Base-by-base conservation (phyloP, 2,797 vertebrate species). In the Squalus acanthias region DNA sequence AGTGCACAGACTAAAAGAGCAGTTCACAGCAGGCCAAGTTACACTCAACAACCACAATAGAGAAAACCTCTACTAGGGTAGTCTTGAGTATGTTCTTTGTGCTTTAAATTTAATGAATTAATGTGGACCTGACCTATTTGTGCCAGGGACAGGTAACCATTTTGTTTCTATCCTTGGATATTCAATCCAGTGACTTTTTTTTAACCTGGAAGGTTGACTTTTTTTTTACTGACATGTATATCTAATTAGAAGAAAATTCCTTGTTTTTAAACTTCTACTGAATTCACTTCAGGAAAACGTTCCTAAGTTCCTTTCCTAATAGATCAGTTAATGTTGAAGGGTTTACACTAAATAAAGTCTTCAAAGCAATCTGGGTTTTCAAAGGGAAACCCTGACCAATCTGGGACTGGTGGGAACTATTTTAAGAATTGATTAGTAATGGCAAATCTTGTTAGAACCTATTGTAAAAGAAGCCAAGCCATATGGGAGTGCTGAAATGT, bases 371-470 rank as follows among this genome's bases (percentile, higher is more conserved):
- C 12, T 53, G 70, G 13, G 65, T 93, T 95, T 95, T 76, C 94
- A 95, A 95, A 95, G 70, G 15, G 70, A 60, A 95, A 72, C 94
- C 94, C 70, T 95, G 46, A 74, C 70, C 94, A 95, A 95, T 95
- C 94, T 97, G 85, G 96, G 96, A 96, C 46, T 96, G 96, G 97
- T 97, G 97, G 98, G 97, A 98, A 98, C 94, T 95, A 95, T 76
- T 95, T 95, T 74, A 95, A 98, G 97, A 97, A 97, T 97, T 97
- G 97, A 98, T 98, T 97, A 97, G 97, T 97, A 97, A 97, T 98
- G 97, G 97, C 97, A 98, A 97, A 97, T 98, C 98, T 97, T 97
- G 97, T 97, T 98, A 97, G 97, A 97, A 97, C 97, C 97, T 97
- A 97, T 97, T 97, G 97, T 98, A 97, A 97, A 96, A 97, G 97